Evolutionary conservation across 2,888 invertebrate genomes (phyloP).

Genomic region (Stratiomys singularior): DNA sequence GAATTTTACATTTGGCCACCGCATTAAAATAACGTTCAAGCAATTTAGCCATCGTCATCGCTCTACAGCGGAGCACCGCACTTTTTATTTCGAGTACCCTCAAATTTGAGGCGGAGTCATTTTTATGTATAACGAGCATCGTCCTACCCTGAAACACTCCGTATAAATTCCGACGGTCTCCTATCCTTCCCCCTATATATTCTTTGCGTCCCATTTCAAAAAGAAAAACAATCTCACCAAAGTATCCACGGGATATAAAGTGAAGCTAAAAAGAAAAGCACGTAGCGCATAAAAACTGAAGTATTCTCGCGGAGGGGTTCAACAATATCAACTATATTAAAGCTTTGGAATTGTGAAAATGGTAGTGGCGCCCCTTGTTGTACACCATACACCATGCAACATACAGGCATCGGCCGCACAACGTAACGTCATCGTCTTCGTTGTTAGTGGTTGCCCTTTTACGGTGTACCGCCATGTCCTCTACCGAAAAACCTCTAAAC

Average conservation of each 20-base stretch:
- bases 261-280: neutral
- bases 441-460: constrained; percentile 55
- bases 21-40: constrained; percentile 39
- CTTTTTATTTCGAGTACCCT: constrained; percentile 43
- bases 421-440: constrained; percentile 52
- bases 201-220: neutral
- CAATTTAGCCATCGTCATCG: constrained; percentile 19
- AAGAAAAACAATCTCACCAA: constrained; percentile 23
- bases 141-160: constrained; percentile 3
- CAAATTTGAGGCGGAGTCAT: constrained; percentile 52
- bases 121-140: constrained; percentile 47
- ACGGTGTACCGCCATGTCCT: constrained; percentile 55
- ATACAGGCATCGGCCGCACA: constrained; percentile 52
- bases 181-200: neutral
- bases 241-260: constrained; percentile 8
- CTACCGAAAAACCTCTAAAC: constrained; percentile 54
- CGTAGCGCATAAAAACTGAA: constrained; percentile 45
- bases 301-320: constrained; percentile 21
- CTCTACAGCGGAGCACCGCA: constrained; percentile 16
- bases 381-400: constrained; percentile 48
- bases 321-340: constrained; percentile 29
- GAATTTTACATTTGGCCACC: constrained; percentile 43
- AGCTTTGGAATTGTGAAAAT: neutral
- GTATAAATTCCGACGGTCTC: neutral
- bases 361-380: neutral